Evolutionary conservation across 2,113 vertebrate genomes (phyloP).

Genomic region (Barnardius zonarius): DNA sequence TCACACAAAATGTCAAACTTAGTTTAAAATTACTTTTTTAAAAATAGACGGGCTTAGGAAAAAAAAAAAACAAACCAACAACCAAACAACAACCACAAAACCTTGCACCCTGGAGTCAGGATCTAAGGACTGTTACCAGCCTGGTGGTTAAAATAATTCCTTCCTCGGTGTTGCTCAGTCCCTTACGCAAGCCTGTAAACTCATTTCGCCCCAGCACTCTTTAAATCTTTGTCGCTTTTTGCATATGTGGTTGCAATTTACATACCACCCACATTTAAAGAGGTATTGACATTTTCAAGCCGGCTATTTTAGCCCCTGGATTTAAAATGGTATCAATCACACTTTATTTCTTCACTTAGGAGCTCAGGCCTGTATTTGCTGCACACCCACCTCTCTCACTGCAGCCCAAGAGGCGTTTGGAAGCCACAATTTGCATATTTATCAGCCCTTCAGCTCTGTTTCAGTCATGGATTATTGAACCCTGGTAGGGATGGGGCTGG

Average conservation of each 20-base stretch:
- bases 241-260: conserved; percentile 46
- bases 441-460: not conserved
- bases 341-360: conserved; percentile 9
- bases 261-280: conserved; percentile 62
- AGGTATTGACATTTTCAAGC: conserved; percentile 49
- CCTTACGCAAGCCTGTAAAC: conserved; percentile 51
- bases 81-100: not conserved
- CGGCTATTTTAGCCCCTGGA: conserved; percentile 39
- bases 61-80: not conserved
- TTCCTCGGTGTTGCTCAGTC: conserved; percentile 25
- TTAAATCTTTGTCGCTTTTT: conserved; percentile 25
- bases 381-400: not conserved
- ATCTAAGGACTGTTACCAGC: conserved; percentile 44
- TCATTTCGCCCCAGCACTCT: conserved; percentile 37
- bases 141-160: conserved; percentile 49
- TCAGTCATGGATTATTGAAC: not conserved
- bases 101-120: not conserved
- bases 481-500: not conserved
- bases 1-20: conserved; percentile 40
- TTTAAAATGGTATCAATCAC: conserved; percentile 18
- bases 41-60: conserved; percentile 42
- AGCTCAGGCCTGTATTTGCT: not conserved
- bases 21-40: conserved; percentile 56
- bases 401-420: not conserved
- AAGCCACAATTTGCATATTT: not conserved